Conservation (phyloP, 2,797 vertebrate species). For the Hemitrygon akajei region DNA sequence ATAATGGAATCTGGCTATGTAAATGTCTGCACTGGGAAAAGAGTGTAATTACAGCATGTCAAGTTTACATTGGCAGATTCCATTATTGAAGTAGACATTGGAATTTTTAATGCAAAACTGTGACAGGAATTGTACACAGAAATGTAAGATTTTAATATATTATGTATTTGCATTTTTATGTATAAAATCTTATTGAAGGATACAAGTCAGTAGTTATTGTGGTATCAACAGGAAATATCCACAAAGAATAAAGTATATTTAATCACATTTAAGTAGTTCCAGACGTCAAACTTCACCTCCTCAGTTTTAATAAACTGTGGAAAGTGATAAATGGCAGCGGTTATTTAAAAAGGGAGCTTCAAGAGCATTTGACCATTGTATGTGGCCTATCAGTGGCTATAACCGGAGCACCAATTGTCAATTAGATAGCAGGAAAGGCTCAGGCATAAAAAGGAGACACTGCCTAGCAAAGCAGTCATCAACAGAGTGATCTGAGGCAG, state of each 20-base stretch:
- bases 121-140: background rate
- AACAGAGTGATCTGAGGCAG: too few species aligned
- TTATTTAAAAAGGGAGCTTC: too few species aligned
- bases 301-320: background rate
- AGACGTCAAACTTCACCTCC: background rate
- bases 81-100: background rate
- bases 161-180: background rate
- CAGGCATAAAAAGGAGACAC: too few species aligned
- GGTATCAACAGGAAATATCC: background rate
- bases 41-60: background rate
- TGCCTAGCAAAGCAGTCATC: too few species aligned
- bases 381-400: too few species aligned
- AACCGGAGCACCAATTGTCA: too few species aligned
- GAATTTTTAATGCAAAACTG: background rate
- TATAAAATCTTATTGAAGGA: background rate
- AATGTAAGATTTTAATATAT: background rate
- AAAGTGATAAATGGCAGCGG: background rate
- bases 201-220: too few species aligned
- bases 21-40: background rate
- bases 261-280: background rate
- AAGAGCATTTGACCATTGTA: too few species aligned
- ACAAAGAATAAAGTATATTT: background rate
- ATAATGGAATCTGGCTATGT: background rate
- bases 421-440: too few species aligned
- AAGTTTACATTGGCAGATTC: background rate